Evolutionary conservation across 2,113 vertebrate genomes (phyloP).

Genomic region (Isurus oxyrinchus): DNA sequence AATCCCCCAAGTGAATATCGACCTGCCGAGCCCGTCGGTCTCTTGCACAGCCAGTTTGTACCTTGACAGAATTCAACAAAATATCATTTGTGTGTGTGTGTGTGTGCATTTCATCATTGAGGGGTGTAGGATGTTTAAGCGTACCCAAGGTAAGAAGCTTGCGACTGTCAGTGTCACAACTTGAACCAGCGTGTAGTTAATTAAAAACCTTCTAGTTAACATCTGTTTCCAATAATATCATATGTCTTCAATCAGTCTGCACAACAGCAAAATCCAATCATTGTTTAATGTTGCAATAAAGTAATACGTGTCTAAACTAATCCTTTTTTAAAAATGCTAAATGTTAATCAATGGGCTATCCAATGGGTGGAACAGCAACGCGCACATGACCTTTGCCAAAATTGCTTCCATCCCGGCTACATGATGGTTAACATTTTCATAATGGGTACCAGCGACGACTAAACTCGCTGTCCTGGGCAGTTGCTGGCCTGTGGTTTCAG

Average conservation of each 20-base stretch:
- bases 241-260: not conserved
- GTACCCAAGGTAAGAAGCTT: slow-evolving; percentile 38
- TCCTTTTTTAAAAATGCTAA: slow-evolving; percentile 50
- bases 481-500: slow-evolving; percentile 47
- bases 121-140: slow-evolving; percentile 38
- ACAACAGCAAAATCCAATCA: not conserved
- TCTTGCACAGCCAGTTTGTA: slow-evolving; percentile 30
- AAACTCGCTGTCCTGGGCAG: slow-evolving; percentile 75
- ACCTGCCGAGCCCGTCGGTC: slow-evolving; percentile 39
- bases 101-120: slow-evolving; percentile 35
- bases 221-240: not conserved
- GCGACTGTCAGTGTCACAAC: slow-evolving; percentile 38
- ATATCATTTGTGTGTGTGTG: slow-evolving; percentile 42
- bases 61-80: slow-evolving; percentile 39
- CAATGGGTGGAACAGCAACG: slow-evolving; percentile 72
- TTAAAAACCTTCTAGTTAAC: not conserved
- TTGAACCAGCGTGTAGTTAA: slow-evolving; percentile 26
- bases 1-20: slow-evolving; percentile 37
- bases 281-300: slow-evolving; percentile 39
- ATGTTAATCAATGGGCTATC: slow-evolving; percentile 51
- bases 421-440: slow-evolving; percentile 75
- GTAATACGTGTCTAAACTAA: slow-evolving; percentile 44
- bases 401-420: slow-evolving; percentile 82
- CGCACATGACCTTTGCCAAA: slow-evolving; percentile 74
- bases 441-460: slow-evolving; percentile 82